Conservation (phyloP, 2,888 invertebrate species). For the Allolobophora icterica region DNA sequence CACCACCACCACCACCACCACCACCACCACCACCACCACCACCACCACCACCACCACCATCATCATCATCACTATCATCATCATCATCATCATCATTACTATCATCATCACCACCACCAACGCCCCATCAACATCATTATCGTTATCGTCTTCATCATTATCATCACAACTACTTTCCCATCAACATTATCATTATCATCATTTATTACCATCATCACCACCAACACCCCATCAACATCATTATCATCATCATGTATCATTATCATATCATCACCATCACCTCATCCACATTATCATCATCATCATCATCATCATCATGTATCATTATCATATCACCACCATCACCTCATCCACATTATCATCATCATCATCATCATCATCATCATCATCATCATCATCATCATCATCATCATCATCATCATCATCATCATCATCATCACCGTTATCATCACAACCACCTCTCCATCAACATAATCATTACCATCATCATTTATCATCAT, state of each 20-base stretch:
- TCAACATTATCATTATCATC: too few species aligned
- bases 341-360: background rate
- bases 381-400: slow-evolving; percentile 12
- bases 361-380: slow-evolving; percentile 12
- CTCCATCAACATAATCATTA: background rate
- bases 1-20: background rate
- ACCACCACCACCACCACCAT: too few species aligned
- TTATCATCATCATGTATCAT: background rate
- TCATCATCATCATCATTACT: background rate
- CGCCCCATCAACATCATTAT: background rate
- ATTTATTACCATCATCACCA: background rate
- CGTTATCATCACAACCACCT: background rate
- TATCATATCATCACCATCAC: too few species aligned
- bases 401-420: background rate
- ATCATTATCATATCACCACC: background rate
- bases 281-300: background rate
- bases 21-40: background rate
- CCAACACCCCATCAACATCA: background rate
- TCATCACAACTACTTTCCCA: background rate
- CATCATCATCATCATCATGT: background rate
- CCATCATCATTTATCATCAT: too few species aligned
- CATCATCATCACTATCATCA: background rate
- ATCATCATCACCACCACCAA: too few species aligned
- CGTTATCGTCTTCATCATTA: background rate
- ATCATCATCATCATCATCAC: slow-evolving; percentile 14